Conservation (phyloP, 2,113 vertebrate genomes). For the Hyla sarda region DNA sequence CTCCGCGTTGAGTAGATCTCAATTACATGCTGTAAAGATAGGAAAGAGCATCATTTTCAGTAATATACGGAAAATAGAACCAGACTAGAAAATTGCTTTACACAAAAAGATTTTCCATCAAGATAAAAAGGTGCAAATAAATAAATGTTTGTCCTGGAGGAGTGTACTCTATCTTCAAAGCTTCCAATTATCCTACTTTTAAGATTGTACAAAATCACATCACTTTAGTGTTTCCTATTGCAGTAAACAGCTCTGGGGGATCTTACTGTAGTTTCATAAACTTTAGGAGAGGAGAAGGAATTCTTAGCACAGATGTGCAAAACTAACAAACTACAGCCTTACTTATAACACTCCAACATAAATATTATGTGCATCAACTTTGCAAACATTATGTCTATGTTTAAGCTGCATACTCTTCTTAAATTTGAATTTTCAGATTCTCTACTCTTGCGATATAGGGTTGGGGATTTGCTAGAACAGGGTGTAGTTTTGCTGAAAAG, state of each 20-base stretch:
- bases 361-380: too few relatives aligned
- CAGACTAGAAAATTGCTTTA: not conserved
- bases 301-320: too few relatives aligned
- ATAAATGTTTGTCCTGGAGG: not conserved
- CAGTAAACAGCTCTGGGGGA: not conserved
- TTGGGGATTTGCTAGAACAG: too few relatives aligned
- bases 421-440: too few relatives aligned
- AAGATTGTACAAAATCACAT: not conserved
- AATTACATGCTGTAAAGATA: not conserved
- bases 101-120: not conserved
- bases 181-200: slow-evolving; percentile 1
- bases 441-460: too few relatives aligned
- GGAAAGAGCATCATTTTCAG: not conserved
- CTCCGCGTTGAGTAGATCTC: not conserved
- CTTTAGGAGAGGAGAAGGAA: too few relatives aligned
- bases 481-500: too few relatives aligned
- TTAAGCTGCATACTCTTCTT: too few relatives aligned
- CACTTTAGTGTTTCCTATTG: not conserved
- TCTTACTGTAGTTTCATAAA: not conserved
- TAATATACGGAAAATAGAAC: not conserved
- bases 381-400: too few relatives aligned
- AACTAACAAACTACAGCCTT: too few relatives aligned
- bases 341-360: too few relatives aligned
- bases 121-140: not conserved
- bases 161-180: not conserved